A percentile compares a stretch with the other conserved stretches of the same genome.
Conservation (phyloP, 2,113 vertebrate species). For the Scopus umbretta region DNA sequence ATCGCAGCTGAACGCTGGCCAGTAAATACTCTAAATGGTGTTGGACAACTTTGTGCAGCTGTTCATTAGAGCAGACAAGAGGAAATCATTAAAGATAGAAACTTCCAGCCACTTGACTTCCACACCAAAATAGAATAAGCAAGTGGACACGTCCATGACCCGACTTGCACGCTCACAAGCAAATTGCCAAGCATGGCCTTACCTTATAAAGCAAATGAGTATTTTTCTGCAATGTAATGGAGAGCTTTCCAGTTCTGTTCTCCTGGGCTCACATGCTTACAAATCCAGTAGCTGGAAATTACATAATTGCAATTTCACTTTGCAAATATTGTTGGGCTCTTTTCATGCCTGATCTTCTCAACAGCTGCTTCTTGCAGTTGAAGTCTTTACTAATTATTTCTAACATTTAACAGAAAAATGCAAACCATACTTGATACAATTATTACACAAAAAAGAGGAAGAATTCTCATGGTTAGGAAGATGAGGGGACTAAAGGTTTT, state of each 20-base stretch:
- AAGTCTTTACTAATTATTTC: constrained; percentile 58
- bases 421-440: constrained; percentile 11
- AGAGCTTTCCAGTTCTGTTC: constrained; percentile 29
- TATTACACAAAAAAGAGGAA: neutral
- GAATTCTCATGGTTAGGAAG: constrained; percentile 36
- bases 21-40: constrained; percentile 66
- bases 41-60: constrained; percentile 70
- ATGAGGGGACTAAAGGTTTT: neutral
- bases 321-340: constrained; percentile 12
- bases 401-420: constrained; percentile 49
- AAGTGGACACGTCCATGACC: neutral
- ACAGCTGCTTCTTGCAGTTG: constrained; percentile 49
- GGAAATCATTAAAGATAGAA: constrained; percentile 67
- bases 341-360: constrained; percentile 43
- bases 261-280: constrained; percentile 21
- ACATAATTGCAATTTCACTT: constrained; percentile 66
- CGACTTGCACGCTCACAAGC: neutral
- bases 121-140: constrained; percentile 47
- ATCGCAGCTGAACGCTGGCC: constrained; percentile 61
- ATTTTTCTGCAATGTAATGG: neutral
- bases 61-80: constrained; percentile 57
- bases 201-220: neutral
- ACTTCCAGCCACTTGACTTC: constrained; percentile 63
- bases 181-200: neutral
- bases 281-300: constrained; percentile 68